Evolutionary conservation across 2,888 invertebrate genomes (phyloP).

Genomic region (Scaptomyza reducta): DNA sequence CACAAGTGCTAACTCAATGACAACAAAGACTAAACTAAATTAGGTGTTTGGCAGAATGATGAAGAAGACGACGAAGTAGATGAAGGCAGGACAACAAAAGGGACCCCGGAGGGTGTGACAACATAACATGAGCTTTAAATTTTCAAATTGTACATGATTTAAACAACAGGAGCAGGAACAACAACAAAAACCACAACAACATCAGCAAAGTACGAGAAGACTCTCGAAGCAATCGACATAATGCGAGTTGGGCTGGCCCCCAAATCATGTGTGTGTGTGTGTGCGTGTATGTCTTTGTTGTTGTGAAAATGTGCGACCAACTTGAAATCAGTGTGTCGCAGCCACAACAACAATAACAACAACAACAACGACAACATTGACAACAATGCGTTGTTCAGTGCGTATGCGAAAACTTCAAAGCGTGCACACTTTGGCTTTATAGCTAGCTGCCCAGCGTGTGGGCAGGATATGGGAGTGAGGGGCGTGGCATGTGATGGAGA

Average conservation of each 20-base stretch:
- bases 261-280: conserved; percentile 7
- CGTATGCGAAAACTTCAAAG: conserved; percentile 79
- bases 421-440: conserved; percentile 68
- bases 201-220: conserved; percentile 39
- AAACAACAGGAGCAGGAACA: conserved; percentile 27
- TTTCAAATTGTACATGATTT: conserved; percentile 70
- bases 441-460: conserved; percentile 58
- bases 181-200: conserved; percentile 14
- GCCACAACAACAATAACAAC: conserved; percentile 16
- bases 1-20: conserved; percentile 61
- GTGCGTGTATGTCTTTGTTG: conserved; percentile 17
- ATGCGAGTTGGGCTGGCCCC: conserved; percentile 3
- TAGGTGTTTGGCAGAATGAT: conserved; percentile 43
- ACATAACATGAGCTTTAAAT: conserved; percentile 58
- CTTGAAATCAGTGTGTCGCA: conserved; percentile 71
- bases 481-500: background rate
- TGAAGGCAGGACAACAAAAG: background rate
- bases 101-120: conserved; percentile 6
- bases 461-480: conserved; percentile 12
- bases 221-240: conserved; percentile 31
- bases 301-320: conserved; percentile 65
- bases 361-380: conserved; percentile 19
- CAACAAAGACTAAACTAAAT: conserved; percentile 55
- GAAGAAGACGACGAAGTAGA: background rate
- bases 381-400: conserved; percentile 63